Evolutionary conservation across 2,113 vertebrate genomes (phyloP), one percentile per base, ranked within the genome.

Genomic region (Panthera uncia): DNA sequence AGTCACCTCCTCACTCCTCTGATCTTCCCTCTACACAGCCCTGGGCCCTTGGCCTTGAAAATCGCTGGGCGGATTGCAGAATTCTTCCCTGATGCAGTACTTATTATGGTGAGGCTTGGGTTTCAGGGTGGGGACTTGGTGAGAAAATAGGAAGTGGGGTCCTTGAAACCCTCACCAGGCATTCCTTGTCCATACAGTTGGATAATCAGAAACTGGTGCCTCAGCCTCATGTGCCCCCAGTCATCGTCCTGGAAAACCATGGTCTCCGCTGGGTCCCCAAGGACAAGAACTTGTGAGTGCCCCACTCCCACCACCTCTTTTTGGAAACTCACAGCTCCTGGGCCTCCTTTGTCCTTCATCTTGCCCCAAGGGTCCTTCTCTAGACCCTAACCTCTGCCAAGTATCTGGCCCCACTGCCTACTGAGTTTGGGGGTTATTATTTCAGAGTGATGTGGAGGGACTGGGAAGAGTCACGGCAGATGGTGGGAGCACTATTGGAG

Each of bases 391-490:
- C 33, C 25, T 89, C 66, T 96, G 27, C 71, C 29, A 84, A 50
- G 38, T 66, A 52, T 92, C 71, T 95, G 80, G 48, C 31, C 31
- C 61, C 27, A 57, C 31, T 79, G 73, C 48, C 38, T 48, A 4
- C 36, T 95, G 69, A 92, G 33, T 89, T 89, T 83, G 55, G 76
- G 31, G 82, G 50, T 78, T 97, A 71, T 82, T 86, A 57, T 97
- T 96, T 82, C 98, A 99, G 99, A 98, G 99, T 99, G 79, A 99
- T 99, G 99, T 99, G 99, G 98, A 96, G 98, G n/a, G 99, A 99
- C 98, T 99, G 99, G 99, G 99, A 99, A 95, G 99, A 99, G 95
- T 99, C 99, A 13, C 98, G 98, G 38, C 98, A 98, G 16, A 98
- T 99, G 80, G 99, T 99, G 89, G 89, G 97, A 50, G 98, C 99